Evolutionary conservation across 1,140 invertebrate genomes (phyloP), one percentile per base, ranked within the genome.

Genomic region (Galendromus occidentalis): DNA sequence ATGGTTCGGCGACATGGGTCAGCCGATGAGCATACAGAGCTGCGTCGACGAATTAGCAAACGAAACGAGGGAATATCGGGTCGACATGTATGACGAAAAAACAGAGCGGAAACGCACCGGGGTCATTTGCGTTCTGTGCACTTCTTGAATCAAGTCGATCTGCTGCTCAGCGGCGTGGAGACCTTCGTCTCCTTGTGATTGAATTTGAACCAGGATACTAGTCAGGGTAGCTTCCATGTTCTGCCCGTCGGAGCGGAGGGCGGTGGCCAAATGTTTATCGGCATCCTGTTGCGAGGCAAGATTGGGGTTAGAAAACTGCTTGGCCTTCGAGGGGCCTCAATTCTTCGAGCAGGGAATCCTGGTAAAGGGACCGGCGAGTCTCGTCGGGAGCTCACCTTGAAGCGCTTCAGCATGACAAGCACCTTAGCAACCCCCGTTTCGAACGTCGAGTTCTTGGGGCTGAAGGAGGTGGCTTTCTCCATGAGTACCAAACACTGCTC

Each of bases 101-200:
- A 14, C 18, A 47, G 14, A 7, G 28, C 28, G n/a, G 51, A 17
- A 29, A 59, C 51, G 2, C 17, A 59, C 51, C 20, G 51, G 51
- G 20, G 51, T 59, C 51, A 59, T 59, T 17, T 59, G 51, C 2
- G 77, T 75, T 42, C 83, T 81, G 69, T 87, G 83, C 64, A 91
- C 81, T 74, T 93, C 88, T 72, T 83, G 81, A 0, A 95, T 76
- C 69, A 91, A 84, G 68, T 92, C 85, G 25, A 95, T 77, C 75
- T 93, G 88, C 71, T 92, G 85, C 44, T 82, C 80, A 0, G 87
- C 84, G 71, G 90, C 81, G 41, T 81, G 78, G 64, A 76, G 51
- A 29, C 51, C 51, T 25, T 59, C 51, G 9, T 17, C 25, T 59
- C 51, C 51, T 33, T 59, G 51, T 14, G 51, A 59, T 14, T 20